Evolutionary conservation across 2,888 invertebrate genomes (phyloP).

Genomic region (Blastobasis adustella): DNA sequence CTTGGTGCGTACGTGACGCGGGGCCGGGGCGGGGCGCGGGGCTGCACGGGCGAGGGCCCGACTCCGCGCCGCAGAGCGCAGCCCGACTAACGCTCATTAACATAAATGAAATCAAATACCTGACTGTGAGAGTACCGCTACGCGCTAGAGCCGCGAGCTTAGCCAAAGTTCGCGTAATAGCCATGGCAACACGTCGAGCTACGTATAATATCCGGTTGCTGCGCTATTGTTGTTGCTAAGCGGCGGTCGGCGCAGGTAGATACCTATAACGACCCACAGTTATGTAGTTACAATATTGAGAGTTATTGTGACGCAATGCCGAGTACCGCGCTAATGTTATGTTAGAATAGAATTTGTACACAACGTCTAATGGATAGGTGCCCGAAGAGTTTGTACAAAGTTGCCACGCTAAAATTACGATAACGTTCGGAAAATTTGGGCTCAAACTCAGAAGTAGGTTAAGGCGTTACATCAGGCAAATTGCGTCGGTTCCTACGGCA

Average conservation of each 20-base stretch:
- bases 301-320: conserved; percentile 31
- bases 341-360: too few relatives aligned
- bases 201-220: conserved; percentile 52
- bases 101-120: conserved; percentile 26
- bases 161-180: conserved; percentile 29
- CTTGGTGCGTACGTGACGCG: conserved; percentile 59
- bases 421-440: too few relatives aligned
- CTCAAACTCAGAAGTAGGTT: too few relatives aligned
- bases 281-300: conserved; percentile 29
- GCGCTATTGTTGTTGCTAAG: conserved; percentile 53
- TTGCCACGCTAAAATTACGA: too few relatives aligned
- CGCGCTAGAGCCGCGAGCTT: conserved; percentile 13
- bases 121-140: conserved; percentile 27
- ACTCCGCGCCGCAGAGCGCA: conserved; percentile 30
- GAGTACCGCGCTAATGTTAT: not conserved
- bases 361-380: too few relatives aligned
- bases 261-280: conserved; percentile 17
- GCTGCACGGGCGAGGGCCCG: conserved; percentile 38
- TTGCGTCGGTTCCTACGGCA: not conserved
- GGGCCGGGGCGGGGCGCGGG: conserved; percentile 33
- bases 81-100: conserved; percentile 31
- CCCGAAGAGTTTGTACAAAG: too few relatives aligned
- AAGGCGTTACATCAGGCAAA: not conserved
- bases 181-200: conserved; percentile 31
- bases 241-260: conserved; percentile 28